These are phyloP conservation scores for Drosophila parvula DNA, from an alignment of 1,140 invertebrate genomes.

Conservation along the genomic window DNA sequence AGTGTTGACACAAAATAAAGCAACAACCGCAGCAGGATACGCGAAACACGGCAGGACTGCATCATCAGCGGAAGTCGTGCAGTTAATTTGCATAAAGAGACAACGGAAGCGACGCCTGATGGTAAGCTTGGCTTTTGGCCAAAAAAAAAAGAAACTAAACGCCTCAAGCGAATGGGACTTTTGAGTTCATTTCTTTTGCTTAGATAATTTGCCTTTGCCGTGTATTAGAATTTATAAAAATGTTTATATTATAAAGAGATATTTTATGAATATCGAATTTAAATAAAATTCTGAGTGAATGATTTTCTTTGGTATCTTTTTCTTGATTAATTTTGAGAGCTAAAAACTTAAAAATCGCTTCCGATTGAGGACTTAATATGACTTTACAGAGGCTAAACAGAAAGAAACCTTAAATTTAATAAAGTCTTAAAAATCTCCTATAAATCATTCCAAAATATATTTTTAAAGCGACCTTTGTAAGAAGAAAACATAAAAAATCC, in stretches of 20 bases:
- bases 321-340: no score
- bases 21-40: slow-evolving; percentile 15
- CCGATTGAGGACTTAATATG: no score
- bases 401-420: no score
- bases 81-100: slow-evolving; percentile 63
- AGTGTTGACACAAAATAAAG: slow-evolving; percentile 30
- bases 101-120: slow-evolving; percentile 25
- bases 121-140: slow-evolving; percentile 35
- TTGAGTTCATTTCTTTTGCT: not conserved
- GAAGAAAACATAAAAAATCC: no score
- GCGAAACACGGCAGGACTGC: slow-evolving; percentile 27
- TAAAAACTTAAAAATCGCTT: no score
- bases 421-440: no score
- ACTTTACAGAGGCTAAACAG: no score
- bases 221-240: not conserved
- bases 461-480: no score
- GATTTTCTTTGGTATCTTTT: not conserved
- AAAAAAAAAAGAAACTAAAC: slow-evolving; percentile 4
- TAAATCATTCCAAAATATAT: no score
- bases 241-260: not conserved
- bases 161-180: not conserved
- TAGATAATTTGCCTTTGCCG: slow-evolving; percentile 8
- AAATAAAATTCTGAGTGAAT: no score
- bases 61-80: slow-evolving; percentile 43
- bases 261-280: not conserved